phyloP scores from a whole-genome alignment of 1,140 invertebrate genomes.

The Aporrectodea caliginosa region DNA sequence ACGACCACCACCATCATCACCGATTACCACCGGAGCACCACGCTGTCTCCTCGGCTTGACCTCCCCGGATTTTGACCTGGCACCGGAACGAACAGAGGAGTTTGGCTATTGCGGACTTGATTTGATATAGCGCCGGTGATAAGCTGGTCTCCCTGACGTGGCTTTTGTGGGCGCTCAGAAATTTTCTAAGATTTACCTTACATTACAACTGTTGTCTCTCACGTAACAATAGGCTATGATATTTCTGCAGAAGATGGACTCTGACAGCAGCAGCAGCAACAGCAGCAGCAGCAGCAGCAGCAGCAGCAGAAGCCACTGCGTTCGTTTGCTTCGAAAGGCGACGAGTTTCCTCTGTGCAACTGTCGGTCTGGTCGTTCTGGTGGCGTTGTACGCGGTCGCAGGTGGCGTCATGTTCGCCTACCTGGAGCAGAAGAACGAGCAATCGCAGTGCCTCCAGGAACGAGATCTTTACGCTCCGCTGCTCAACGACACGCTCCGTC shows the following conservation, averaged over 20 bases:
- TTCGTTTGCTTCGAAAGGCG: neutral
- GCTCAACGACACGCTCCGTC: neutral
- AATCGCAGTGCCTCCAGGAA: neutral
- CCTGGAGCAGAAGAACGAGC: constrained; percentile 14
- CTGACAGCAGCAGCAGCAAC: neutral
- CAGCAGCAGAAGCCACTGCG: neutral
- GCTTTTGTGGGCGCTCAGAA: neutral
- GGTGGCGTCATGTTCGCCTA: neutral
- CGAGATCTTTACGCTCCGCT: neutral
- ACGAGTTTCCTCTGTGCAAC: neutral
- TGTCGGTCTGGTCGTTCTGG: constrained; percentile 4
- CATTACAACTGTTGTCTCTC: neutral
- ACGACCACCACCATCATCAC: too few relatives aligned
- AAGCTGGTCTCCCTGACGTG: too few relatives aligned
- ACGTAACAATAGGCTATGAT: neutral
- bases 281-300: neutral
- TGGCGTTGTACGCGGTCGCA: neutral
- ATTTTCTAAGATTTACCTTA: neutral
- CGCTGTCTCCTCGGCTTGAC: too few relatives aligned
- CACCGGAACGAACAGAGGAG: too few relatives aligned
- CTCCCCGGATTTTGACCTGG: too few relatives aligned
- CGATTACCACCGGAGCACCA: too few relatives aligned
- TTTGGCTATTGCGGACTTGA: too few relatives aligned
- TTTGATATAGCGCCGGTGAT: too few relatives aligned
- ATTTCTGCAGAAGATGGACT: neutral